A percentile compares a stretch with the other conserved stretches of the same genome.
Evolutionary conservation across 2,797 vertebrate genomes (phyloP).

Genomic region (Neosalanx taihuensis): DNA sequence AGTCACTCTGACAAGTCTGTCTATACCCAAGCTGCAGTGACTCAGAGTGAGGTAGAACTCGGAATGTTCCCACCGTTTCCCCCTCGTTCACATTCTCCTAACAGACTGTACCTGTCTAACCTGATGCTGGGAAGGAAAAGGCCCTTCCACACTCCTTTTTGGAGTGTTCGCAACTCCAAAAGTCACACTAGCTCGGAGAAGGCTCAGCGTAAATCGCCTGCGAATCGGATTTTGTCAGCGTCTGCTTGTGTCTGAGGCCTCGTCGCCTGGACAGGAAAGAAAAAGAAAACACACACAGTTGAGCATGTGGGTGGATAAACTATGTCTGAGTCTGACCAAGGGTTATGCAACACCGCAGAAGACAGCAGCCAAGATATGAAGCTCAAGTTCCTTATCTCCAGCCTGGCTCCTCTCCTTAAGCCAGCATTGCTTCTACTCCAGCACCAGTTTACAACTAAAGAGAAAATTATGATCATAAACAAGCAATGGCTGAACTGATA

Average conservation of each 20-base stretch:
- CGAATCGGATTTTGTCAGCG: no score
- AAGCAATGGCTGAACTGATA: slow-evolving; percentile 66
- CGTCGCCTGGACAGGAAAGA: not conserved
- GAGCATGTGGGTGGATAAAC: slow-evolving; percentile 45
- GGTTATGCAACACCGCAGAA: slow-evolving; percentile 51
- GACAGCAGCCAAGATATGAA: slow-evolving; percentile 53
- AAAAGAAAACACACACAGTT: not conserved
- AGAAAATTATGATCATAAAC: slow-evolving; percentile 62
- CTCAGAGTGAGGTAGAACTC: slow-evolving; percentile 52
- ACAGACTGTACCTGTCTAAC: no score
- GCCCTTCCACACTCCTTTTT: no score
- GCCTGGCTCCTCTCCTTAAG: slow-evolving; percentile 44
- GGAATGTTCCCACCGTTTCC: slow-evolving; percentile 17
- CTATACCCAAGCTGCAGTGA: slow-evolving; percentile 54
- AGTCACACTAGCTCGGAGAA: no score
- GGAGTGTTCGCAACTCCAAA: no score
- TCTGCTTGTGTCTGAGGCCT: not conserved
- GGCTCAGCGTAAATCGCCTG: not conserved
- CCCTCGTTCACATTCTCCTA: not conserved
- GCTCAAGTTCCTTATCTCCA: slow-evolving; percentile 49
- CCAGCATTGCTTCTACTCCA: slow-evolving; percentile 41
- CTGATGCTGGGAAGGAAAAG: no score
- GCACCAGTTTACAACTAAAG: slow-evolving; percentile 50
- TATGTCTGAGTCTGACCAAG: slow-evolving; percentile 46
- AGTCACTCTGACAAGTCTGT: slow-evolving; percentile 63